Base-by-base conservation (phyloP, 2,888 invertebrate species). In the Vesta saturnalis region DNA sequence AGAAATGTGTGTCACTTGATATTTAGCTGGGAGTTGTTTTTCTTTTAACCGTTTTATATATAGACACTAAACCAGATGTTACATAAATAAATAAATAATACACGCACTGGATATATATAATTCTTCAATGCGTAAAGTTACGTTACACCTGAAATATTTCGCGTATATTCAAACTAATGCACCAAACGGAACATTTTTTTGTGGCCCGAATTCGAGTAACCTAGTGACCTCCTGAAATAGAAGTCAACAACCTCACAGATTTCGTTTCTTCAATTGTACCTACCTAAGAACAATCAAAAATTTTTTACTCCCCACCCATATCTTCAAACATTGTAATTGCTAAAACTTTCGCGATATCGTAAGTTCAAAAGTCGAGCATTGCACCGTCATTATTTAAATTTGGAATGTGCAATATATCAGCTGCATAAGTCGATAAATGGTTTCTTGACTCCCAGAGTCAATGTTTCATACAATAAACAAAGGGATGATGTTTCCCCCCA, bases 161-260 rank as follows among this genome's bases (percentile, higher is more conserved):
- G 64, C 61, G 62, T n/a, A n/a, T n/a, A n/a, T n/a, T n/a, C n/a
- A n/a, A 59, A 69, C 56, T 54, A 64, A 69, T 71, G 67, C 12
- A 56, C 35, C 18, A 56, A 70, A 76, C 73, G 76, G 73, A 69
- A 72, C 68, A 69, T 74, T 73, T 76, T 77, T 74, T 75, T 77
- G 64, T 73, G 77, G 72, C 76, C 78, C 75, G 75, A 77, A 78
- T 77, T 74, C 78, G 72, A 78, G 76, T 79, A 77, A 79, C 78
- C 78, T 67, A 79, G 76, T 79, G 77, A 79, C 78, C 78, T 64
- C 73, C 71, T 76, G 77, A 72, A 70, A 76, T 67, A 64, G 64
- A 70, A 74, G 72, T 72, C 73, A 66, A 70, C 69, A 72, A 73
- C 72, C 76, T 63, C 68, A 39, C 64, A 68, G 67, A 65, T 73